Percentiles rank a stretch among this genome's conserved stretches.
Evolutionary conservation across 2,113 vertebrate species (phyloP).

Genomic region (Chiloscyllium plagiosum): DNA sequence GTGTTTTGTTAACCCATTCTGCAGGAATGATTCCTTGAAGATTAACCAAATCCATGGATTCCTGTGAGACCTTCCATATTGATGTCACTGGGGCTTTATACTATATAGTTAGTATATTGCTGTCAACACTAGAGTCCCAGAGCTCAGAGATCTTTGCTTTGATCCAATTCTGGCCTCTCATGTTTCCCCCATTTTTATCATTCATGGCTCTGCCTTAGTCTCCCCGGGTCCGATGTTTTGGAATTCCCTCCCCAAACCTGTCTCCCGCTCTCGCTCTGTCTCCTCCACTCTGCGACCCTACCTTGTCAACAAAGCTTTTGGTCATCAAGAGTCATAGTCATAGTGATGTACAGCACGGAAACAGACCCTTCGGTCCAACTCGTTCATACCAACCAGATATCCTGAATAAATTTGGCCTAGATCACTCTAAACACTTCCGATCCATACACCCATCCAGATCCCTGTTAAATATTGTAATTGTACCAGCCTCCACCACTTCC

Average conservation of each 20-base stretch:
- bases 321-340: background rate
- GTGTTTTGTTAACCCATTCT: background rate
- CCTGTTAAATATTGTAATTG: too few species aligned
- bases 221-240: background rate
- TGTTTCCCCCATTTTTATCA: background rate
- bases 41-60: background rate
- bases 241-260: background rate
- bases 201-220: background rate
- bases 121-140: background rate
- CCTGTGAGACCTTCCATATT: too few species aligned
- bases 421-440: too few species aligned
- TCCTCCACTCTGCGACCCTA: too few species aligned
- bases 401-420: too few species aligned
- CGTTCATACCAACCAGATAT: too few species aligned
- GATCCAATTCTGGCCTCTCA: background rate
- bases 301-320: background rate
- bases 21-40: background rate
- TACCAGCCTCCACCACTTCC: too few species aligned
- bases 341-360: too few species aligned
- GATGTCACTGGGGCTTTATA: background rate
- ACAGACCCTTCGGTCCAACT: too few species aligned
- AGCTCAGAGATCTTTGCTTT: background rate
- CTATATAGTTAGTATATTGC: background rate
- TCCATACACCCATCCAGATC: too few species aligned
- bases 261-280: background rate